Evolutionary conservation across 1,140 invertebrate genomes (phyloP), one percentile per base, ranked within the genome.

Genomic region (Ctenoplectra terminalis): DNA sequence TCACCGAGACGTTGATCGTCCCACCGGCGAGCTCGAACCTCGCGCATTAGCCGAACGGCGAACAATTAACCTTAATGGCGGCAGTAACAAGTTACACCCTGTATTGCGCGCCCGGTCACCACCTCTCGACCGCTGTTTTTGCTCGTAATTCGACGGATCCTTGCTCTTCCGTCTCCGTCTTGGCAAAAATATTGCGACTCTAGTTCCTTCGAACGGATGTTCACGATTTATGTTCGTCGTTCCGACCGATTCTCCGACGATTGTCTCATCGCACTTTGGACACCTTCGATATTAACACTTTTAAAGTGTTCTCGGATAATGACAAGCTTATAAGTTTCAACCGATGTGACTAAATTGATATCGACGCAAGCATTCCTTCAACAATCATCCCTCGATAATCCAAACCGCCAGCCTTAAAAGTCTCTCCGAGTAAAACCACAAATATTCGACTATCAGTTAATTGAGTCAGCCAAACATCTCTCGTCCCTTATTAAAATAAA

Each of bases 11-110:
- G 54, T 72, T 72, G 78, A 86, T 84, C 81, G 75, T 66, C 72
- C 54, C 67, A 29, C 46, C 73, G 34, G 31, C n/a, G 70, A 76
- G 79, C 43, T 31, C 61, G 43, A 26, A n/a, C 40, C 46, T 52
- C 29, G 73, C 76, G 73, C 61, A 82, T 81, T 85, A 66, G 48
- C 31, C 74, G 29, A 46, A 67, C 46, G 63, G 78, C 48, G 85
- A 89, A 91, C 87, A 91, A 90, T 90, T 89, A 89, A 84, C 76
- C 69, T 84, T 89, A 89, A 87, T 89, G 85, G 69, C 76, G 76
- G 83, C 81, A 82, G 88, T 87, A 83, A 87, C 69, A 37, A 83
- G 74, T 85, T 77, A 82, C 81, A 63, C 61, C 29, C 63, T 34
- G 26, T 40, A 13, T 58, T 11, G 20, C 6, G 40, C 29, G 17